Evolutionary conservation across 2,888 invertebrate genomes (phyloP).

Genomic region (Patella pellucida): DNA sequence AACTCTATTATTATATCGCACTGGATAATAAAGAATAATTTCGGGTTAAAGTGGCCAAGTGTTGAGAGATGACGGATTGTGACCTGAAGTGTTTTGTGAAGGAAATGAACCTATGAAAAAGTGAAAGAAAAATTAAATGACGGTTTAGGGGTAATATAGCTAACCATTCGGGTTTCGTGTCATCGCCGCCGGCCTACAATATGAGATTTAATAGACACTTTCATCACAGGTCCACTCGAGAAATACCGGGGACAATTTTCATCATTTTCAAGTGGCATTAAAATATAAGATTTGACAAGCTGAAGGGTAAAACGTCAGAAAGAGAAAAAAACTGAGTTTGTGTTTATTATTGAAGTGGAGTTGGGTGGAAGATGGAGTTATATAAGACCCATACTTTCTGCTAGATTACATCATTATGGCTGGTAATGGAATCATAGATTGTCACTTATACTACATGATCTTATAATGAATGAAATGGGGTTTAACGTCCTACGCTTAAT

Average conservation of each 20-base stretch:
- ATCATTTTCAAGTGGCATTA: constrained; percentile 5
- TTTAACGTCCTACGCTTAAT: too few relatives aligned
- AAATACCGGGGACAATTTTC: background rate
- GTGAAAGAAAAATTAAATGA: constrained; percentile 13
- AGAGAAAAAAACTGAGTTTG: too few relatives aligned
- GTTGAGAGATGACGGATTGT: background rate
- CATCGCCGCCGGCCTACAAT: background rate
- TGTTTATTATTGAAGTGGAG: too few relatives aligned
- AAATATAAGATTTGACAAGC: constrained; percentile 6
- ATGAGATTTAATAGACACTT: constrained; percentile 3
- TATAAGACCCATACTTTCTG: too few relatives aligned
- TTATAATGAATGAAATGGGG: too few relatives aligned
- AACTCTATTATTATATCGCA: too few relatives aligned
- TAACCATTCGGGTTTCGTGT: too few relatives aligned
- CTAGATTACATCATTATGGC: too few relatives aligned
- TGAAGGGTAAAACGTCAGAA: background rate
- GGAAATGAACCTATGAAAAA: constrained; percentile 7
- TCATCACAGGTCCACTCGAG: background rate
- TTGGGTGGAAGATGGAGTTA: too few relatives aligned
- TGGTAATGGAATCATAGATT: too few relatives aligned
- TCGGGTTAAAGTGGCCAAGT: background rate
- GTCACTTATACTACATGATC: too few relatives aligned
- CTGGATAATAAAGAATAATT: too few relatives aligned
- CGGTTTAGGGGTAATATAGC: constrained; percentile 10
- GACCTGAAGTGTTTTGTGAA: background rate